Evolutionary conservation across 1,140 invertebrate species (phyloP).

Genomic region (Piezodorus guildinii): DNA sequence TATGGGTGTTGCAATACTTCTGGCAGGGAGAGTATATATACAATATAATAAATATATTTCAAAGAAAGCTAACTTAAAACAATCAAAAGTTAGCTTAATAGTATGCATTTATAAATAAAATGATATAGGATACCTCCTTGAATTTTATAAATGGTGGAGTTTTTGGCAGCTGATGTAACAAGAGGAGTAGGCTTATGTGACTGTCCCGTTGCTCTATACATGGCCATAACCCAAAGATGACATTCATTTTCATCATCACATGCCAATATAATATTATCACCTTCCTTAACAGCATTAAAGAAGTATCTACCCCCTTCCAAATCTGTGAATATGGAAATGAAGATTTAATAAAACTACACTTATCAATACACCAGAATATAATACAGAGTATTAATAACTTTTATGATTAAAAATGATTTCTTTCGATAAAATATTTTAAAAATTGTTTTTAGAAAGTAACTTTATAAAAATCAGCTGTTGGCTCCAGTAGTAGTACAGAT

Average conservation of each 20-base stretch:
- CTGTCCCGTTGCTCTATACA: conserved; percentile 97
- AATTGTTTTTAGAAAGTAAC: background rate
- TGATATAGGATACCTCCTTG: conserved; percentile 54
- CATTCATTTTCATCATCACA: conserved; percentile 98
- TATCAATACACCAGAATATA: background rate
- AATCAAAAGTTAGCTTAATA: no score
- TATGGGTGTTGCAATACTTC: no score
- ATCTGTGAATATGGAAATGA: conserved; percentile 39
- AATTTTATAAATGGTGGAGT: conserved; percentile 75
- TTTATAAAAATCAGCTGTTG: background rate
- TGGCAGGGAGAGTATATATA: no score
- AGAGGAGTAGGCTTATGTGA: conserved; percentile 96
- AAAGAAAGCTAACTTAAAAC: no score
- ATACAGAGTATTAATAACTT: background rate
- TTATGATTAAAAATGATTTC: background rate
- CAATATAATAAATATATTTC: no score
- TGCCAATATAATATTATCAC: conserved; percentile 92
- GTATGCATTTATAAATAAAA: background rate
- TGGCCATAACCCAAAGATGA: conserved; percentile 96
- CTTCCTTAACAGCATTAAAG: conserved; percentile 97
- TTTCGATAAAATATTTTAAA: background rate
- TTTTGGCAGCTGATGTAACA: conserved; percentile 68
- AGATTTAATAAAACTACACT: background rate
- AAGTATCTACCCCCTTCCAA: conserved; percentile 83
- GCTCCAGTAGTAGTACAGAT: no score